Conservation (phyloP, 2,888 invertebrate species). For the Osmoderma eremita region DNA sequence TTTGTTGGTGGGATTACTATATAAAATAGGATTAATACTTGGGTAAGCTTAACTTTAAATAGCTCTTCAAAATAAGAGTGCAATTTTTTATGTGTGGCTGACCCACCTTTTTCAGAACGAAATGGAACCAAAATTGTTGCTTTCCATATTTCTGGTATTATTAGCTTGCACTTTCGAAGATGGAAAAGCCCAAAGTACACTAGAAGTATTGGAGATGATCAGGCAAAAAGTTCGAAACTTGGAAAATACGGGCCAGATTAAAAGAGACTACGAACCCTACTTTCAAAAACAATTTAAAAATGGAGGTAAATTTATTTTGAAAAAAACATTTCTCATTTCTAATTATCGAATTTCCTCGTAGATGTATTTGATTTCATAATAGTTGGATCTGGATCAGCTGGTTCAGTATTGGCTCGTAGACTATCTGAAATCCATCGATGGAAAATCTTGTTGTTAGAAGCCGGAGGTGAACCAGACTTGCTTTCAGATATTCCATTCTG, state of each 20-base stretch:
- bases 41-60: too few species aligned
- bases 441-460: slow-evolving; percentile 74
- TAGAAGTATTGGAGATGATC: background rate
- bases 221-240: slow-evolving; percentile 11
- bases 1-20: too few species aligned
- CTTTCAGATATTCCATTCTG: slow-evolving; percentile 66
- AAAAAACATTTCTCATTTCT: background rate
- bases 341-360: background rate
- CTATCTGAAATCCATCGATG: slow-evolving; percentile 56
- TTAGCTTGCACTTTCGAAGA: too few species aligned
- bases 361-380: slow-evolving; percentile 50
- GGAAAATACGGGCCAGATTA: slow-evolving; percentile 15
- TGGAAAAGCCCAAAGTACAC: slow-evolving; percentile 50
- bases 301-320: slow-evolving; percentile 15
- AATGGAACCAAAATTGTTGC: too few species aligned
- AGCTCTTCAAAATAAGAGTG: too few species aligned
- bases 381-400: slow-evolving; percentile 34
- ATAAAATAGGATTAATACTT: too few species aligned
- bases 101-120: too few species aligned
- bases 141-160: too few species aligned
- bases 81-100: too few species aligned
- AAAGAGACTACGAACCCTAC: slow-evolving; percentile 8
- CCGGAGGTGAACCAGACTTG: slow-evolving; percentile 67
- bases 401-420: slow-evolving; percentile 30
- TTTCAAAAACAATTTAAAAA: background rate